These are phyloP conservation scores for Axea sp. DNA, from an alignment of 2,888 invertebrate species.

Conservation along the genomic window DNA sequence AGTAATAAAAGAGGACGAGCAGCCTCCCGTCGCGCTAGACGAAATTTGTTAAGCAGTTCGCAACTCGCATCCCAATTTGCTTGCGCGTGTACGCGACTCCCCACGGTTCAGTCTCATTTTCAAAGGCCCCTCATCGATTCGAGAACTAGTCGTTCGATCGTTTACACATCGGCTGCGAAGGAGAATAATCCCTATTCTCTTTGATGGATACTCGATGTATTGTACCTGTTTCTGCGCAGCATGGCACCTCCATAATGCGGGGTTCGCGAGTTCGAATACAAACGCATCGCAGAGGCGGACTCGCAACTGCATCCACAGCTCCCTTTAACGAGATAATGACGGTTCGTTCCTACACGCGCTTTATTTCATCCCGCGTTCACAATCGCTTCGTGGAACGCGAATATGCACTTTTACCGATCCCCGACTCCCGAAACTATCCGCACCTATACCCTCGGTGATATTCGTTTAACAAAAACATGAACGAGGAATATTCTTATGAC, in stretches of 20 bases:
- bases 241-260: conserved; percentile 44
- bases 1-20: conserved; percentile 64
- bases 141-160: conserved; percentile 58
- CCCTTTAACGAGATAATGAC: conserved; percentile 66
- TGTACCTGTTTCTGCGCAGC: conserved; percentile 50
- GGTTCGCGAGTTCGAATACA: conserved; percentile 45
- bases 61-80: conserved; percentile 59
- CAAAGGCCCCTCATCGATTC: conserved; percentile 54
- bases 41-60: conserved; percentile 72
- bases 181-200: conserved; percentile 47
- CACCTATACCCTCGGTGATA: conserved; percentile 9
- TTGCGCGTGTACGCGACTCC: conserved; percentile 44
- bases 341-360: conserved; percentile 60
- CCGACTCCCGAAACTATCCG: conserved; percentile 53
- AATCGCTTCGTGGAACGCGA: conserved; percentile 68
- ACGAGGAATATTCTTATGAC: too few species aligned
- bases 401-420: conserved; percentile 52
- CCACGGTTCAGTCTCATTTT: conserved; percentile 55
- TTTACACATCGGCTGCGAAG: conserved; percentile 40
- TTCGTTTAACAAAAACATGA: too few species aligned
- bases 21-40: conserved; percentile 72
- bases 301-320: conserved; percentile 31
- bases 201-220: conserved; percentile 55
- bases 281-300: conserved; percentile 37
- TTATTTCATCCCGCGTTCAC: conserved; percentile 65